These are phyloP conservation scores for Salarias fasciatus DNA, from an alignment of 2,797 vertebrate genomes.

Conservation along the genomic window DNA sequence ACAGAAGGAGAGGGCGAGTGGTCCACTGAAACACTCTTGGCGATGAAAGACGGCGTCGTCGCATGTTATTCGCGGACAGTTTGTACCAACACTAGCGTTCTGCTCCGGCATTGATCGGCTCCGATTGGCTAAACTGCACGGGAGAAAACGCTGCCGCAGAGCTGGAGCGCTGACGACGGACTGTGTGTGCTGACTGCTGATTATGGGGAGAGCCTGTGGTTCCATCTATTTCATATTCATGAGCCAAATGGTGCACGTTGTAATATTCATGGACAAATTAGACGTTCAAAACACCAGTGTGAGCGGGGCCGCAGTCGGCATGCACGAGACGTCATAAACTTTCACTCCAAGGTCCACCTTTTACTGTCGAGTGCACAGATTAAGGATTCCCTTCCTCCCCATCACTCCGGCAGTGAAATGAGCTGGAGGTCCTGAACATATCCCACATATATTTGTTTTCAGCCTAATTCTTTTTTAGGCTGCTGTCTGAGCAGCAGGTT, in stretches of 20 bases:
- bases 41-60: constrained; percentile 40
- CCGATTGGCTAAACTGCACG: constrained; percentile 60
- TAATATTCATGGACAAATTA: constrained; percentile 84
- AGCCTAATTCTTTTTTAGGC: neutral
- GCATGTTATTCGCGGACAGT: constrained; percentile 55
- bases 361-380: constrained; percentile 8
- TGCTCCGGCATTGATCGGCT: constrained; percentile 50
- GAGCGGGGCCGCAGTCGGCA: constrained; percentile 51
- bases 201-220: constrained; percentile 75
- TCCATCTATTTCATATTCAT: constrained; percentile 81
- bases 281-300: constrained; percentile 74
- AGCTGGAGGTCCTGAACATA: constrained; percentile 18
- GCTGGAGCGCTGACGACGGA: constrained; percentile 42
- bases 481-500: constrained; percentile 12
- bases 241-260: constrained; percentile 81
- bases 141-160: constrained; percentile 65
- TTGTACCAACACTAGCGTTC: constrained; percentile 60
- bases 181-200: constrained; percentile 76
- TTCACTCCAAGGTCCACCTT: constrained; percentile 33
- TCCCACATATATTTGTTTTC: neutral
- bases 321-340: constrained; percentile 53
- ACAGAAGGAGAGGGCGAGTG: constrained; percentile 25
- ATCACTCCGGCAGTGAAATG: constrained; percentile 20
- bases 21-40: constrained; percentile 52
- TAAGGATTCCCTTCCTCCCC: constrained; percentile 16